phyloP scores from a whole-genome alignment of 35 echinoderm and acorn worm species.

The Apostichopus japonicus region DNA sequence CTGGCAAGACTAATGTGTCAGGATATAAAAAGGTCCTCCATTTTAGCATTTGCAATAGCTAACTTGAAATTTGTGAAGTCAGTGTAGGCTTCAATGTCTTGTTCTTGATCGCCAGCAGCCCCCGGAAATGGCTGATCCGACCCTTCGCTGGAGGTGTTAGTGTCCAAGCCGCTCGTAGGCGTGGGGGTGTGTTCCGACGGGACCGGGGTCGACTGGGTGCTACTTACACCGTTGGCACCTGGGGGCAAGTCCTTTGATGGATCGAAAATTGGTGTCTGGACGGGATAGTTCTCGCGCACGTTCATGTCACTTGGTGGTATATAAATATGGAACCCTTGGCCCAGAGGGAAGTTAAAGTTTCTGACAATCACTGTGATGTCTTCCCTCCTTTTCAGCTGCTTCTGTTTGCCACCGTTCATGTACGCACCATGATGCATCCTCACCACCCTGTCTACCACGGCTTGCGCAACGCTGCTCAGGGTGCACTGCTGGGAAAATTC shows the following conservation, averaged over 20 bases:
- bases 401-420: constrained; percentile 55
- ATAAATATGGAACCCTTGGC: constrained; percentile 60
- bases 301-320: constrained; percentile 38
- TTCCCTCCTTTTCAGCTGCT: constrained; percentile 75
- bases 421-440: constrained; percentile 93
- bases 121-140: constrained; percentile 39
- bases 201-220: not conserved
- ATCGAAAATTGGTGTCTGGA: not conserved
- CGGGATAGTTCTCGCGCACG: constrained; percentile 19
- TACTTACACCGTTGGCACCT: not conserved
- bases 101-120: constrained; percentile 52
- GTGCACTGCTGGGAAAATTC: constrained; percentile 87
- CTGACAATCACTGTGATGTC: constrained; percentile 95
- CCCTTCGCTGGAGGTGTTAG: constrained; percentile 62
- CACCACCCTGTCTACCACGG: constrained; percentile 89
- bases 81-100: constrained; percentile 78
- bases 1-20: not conserved
- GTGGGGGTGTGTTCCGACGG: not conserved
- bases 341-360: constrained; percentile 83
- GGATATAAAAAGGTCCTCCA: not conserved
- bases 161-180: constrained; percentile 28
- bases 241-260: not conserved
- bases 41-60: constrained; percentile 31
- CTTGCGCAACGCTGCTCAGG: constrained; percentile 92
- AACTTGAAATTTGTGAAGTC: constrained; percentile 85